phyloP scores from a whole-genome alignment of 2,888 invertebrate species.

The Heliconius aoede region DNA sequence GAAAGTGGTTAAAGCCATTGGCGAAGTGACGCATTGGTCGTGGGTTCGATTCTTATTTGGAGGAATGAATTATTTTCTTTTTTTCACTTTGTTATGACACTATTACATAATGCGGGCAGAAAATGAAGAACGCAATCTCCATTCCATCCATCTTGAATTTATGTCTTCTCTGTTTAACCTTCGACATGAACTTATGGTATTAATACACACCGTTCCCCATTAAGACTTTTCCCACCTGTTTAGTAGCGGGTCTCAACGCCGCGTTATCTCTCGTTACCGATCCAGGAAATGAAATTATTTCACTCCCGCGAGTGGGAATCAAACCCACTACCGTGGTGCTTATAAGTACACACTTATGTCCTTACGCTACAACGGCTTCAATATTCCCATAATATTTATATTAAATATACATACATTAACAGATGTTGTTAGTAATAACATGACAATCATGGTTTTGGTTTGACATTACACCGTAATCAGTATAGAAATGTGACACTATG shows the following conservation, averaged over 20 bases:
- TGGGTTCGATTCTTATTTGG: neutral
- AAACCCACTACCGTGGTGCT: neutral
- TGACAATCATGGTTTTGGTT: neutral
- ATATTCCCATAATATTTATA: neutral
- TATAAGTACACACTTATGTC: neutral
- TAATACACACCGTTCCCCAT: neutral
- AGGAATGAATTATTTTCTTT: neutral
- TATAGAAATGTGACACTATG: slow-evolving; percentile 1
- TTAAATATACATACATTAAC: neutral
- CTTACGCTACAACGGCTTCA: neutral
- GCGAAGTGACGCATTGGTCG: neutral
- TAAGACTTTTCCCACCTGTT: too few species aligned
- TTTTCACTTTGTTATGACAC: neutral
- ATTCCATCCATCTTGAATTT: too few species aligned
- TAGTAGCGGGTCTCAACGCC: too few species aligned
- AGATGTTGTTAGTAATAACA: slow-evolving; percentile 22
- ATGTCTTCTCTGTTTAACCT: neutral
- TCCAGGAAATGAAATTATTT: too few species aligned
- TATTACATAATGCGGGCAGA: too few species aligned
- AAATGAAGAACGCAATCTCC: too few species aligned
- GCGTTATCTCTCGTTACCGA: too few species aligned
- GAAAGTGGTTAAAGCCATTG: neutral
- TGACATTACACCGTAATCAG: slow-evolving; percentile 30
- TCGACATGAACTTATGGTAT: neutral
- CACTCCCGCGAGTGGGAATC: neutral